Percentiles rank a stretch among this genome's conserved stretches.
These are phyloP conservation scores for Apteryx mantelli DNA, from an alignment of 2,113 vertebrate genomes.

Conservation along the genomic window DNA sequence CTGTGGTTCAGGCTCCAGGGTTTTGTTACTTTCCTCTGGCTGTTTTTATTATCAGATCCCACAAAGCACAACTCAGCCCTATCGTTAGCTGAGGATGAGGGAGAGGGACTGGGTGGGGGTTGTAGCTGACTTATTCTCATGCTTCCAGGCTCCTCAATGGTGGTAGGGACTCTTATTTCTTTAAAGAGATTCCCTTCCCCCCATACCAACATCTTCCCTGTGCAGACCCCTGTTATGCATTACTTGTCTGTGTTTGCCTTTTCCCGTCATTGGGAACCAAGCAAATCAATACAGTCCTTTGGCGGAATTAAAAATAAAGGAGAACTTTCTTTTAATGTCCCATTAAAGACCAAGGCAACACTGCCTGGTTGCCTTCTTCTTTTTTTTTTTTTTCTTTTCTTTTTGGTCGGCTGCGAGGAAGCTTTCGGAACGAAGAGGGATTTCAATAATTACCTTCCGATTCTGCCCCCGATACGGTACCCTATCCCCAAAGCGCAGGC, in stretches of 20 bases:
- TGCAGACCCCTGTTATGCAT: neutral
- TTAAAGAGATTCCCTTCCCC: neutral
- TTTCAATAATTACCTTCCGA: conserved; percentile 35
- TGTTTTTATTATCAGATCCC: rapidly evolving
- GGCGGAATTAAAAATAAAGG: neutral
- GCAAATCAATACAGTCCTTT: neutral
- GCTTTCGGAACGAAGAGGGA: neutral
- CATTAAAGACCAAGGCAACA: neutral
- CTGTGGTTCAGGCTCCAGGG: neutral
- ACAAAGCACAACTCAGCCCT: neutral
- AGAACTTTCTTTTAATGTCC: neutral
- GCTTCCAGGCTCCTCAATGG: neutral
- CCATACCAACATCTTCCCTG: neutral
- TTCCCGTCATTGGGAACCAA: neutral
- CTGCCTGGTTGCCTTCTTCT: neutral
- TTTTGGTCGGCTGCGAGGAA: neutral
- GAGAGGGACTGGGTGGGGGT: neutral
- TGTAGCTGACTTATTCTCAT: neutral
- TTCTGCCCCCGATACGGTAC: neutral
- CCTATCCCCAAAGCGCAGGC: conserved; percentile 33
- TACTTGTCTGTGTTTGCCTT: neutral
- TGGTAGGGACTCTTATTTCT: neutral
- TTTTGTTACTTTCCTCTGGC: neutral
- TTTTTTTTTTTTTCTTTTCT: neutral
- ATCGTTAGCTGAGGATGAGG: neutral